These are phyloP conservation scores for Venturia canescens DNA, from an alignment of 1,140 invertebrate species.

Conservation along the genomic window DNA sequence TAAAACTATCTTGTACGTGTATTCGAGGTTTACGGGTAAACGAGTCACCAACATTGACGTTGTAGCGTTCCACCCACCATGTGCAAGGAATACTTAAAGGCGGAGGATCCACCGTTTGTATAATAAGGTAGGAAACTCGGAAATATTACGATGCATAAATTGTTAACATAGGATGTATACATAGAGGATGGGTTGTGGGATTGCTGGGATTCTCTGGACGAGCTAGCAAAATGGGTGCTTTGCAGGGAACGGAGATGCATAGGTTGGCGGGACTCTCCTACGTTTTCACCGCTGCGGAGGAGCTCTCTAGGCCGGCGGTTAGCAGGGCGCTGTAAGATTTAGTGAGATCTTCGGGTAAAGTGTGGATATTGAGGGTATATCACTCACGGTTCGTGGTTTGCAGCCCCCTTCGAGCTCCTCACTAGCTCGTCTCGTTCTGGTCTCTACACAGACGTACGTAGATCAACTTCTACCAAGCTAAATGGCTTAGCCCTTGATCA, in stretches of 20 bases:
- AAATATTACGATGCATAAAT: conserved; percentile 54
- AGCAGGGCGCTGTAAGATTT: conserved; percentile 61
- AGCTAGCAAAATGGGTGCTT: too few relatives aligned
- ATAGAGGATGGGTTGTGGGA: conserved; percentile 18
- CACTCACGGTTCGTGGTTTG: conserved; percentile 68
- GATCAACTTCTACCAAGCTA: not conserved
- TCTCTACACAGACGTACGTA: conserved; percentile 22
- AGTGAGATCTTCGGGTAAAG: conserved; percentile 71
- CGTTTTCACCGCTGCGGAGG: not conserved
- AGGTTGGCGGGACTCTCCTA: not conserved
- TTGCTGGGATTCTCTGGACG: not conserved
- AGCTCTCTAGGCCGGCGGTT: conserved; percentile 16
- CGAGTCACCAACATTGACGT: conserved; percentile 4
- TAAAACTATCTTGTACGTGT: not conserved
- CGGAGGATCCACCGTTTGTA: not conserved
- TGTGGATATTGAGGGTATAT: conserved; percentile 74
- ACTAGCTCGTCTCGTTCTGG: conserved; percentile 5
- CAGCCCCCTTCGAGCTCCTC: conserved; percentile 35
- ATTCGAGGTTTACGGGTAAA: not conserved
- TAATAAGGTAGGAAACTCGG: not conserved
- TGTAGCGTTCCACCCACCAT: not conserved
- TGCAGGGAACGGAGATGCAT: not conserved
- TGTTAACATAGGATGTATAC: conserved; percentile 45
- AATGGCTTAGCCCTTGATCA: not conserved
- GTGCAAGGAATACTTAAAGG: not conserved